phyloP scores from a whole-genome alignment of 2,888 invertebrate genomes.

The Acanthoscelides obtectus region DNA sequence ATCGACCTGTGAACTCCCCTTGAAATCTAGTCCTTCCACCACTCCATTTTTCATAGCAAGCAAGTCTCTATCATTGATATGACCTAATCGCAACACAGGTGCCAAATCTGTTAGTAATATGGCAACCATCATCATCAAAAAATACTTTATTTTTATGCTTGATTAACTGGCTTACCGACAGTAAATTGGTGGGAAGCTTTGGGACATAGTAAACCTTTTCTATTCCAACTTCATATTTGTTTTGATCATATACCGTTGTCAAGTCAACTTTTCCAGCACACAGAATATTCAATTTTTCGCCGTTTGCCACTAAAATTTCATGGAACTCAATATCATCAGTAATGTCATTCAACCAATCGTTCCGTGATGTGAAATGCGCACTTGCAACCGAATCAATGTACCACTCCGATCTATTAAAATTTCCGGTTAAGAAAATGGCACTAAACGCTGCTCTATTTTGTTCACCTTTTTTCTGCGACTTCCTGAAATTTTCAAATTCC shows the following conservation, averaged over 20 bases:
- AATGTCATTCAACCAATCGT: conserved; percentile 10
- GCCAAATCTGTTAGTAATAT: conserved; percentile 4
- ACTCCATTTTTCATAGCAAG: not conserved
- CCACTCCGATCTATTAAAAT: conserved; percentile 22
- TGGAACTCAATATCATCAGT: conserved; percentile 5
- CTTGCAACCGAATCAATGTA: conserved; percentile 31
- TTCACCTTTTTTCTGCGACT: not conserved
- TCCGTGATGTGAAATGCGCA: conserved; percentile 21
- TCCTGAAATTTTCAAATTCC: too few relatives aligned
- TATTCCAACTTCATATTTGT: conserved; percentile 5
- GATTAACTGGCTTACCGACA: conserved; percentile 14
- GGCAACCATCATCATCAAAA: conserved; percentile 9
- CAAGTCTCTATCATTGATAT: not conserved
- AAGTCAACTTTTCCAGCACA: conserved; percentile 8
- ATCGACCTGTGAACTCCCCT: not conserved
- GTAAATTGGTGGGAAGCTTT: conserved; percentile 13
- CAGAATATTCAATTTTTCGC: conserved; percentile 8
- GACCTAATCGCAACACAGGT: not conserved
- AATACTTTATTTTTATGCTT: conserved; percentile 10
- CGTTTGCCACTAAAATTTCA: conserved; percentile 16
- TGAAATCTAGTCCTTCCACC: not conserved
- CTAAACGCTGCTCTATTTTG: not conserved
- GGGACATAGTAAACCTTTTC: conserved; percentile 12
- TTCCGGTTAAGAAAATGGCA: conserved; percentile 10
- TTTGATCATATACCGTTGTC: conserved; percentile 6